A percentile compares a stretch with the other conserved stretches of the same genome.
phyloP scores from a whole-genome alignment of 2,888 invertebrate species.

The Teleogryllus oceanicus region DNA sequence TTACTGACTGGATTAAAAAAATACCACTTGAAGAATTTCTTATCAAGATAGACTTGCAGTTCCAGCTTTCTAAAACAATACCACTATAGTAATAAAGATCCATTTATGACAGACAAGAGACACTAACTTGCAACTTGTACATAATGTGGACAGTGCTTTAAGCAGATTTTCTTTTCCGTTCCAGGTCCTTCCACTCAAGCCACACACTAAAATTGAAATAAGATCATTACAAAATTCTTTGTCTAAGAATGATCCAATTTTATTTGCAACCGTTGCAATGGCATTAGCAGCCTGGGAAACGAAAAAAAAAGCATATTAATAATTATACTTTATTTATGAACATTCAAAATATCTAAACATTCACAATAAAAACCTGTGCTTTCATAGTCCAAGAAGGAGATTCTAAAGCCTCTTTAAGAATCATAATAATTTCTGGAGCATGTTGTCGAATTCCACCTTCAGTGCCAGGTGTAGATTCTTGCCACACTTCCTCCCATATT shows the following conservation, averaged over 20 bases:
- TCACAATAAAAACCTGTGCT: constrained; percentile 58
- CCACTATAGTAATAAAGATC: too few relatives aligned
- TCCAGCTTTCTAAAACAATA: too few relatives aligned
- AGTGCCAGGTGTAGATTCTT: constrained; percentile 81
- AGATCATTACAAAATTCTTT: constrained; percentile 62
- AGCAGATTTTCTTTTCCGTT: constrained; percentile 82
- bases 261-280: constrained; percentile 72
- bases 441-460: constrained; percentile 79
- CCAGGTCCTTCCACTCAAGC: constrained; percentile 80
- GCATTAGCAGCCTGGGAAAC: constrained; percentile 68
- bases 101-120: not conserved
- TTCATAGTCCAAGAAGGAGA: constrained; percentile 87
- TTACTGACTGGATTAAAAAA: too few relatives aligned
- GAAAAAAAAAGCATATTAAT: constrained; percentile 25
- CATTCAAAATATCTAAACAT: not conserved
- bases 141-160: constrained; percentile 72
- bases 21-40: too few relatives aligned
- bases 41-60: too few relatives aligned
- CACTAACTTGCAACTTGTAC: constrained; percentile 64
- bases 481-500: constrained; percentile 85
- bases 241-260: constrained; percentile 62
- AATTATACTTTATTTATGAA: not conserved
- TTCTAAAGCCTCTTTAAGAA: constrained; percentile 67
- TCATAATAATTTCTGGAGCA: constrained; percentile 65
- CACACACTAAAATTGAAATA: constrained; percentile 63